Conservation (phyloP, 2,888 invertebrate species). For the Sarcophaga rosellei region DNA sequence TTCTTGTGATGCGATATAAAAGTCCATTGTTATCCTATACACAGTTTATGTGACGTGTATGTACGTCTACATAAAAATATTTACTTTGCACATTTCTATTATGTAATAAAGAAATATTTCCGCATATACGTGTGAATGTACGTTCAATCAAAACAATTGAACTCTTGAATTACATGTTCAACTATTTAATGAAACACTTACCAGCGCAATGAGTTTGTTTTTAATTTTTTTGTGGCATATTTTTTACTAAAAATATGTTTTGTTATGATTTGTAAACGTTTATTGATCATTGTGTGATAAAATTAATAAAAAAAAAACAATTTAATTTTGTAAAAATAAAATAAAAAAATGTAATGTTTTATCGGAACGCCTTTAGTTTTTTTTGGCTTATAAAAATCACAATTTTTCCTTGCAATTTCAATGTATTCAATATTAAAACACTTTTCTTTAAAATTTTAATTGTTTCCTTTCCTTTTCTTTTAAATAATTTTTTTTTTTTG, state of each 20-base stretch:
- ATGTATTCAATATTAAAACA: too few relatives aligned
- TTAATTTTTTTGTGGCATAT: background rate
- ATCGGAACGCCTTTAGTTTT: background rate
- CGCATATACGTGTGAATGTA: background rate
- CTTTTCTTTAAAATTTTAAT: background rate
- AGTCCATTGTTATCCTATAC: background rate
- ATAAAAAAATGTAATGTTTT: background rate
- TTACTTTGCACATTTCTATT: background rate
- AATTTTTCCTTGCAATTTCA: too few relatives aligned
- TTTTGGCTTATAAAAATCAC: too few relatives aligned
- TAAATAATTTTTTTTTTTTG: too few relatives aligned
- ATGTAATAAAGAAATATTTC: conserved; percentile 10
- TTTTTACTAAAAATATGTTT: conserved; percentile 31
- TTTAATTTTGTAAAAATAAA: background rate
- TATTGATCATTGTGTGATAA: conserved; percentile 36
- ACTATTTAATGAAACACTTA: conserved; percentile 12
- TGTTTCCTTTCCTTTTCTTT: background rate
- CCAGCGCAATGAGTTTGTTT: conserved; percentile 14
- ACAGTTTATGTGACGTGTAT: background rate
- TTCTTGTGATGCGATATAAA: background rate
- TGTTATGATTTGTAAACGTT: conserved; percentile 23
- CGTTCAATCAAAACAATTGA: background rate
- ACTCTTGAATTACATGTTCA: too few relatives aligned
- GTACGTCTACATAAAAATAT: background rate
- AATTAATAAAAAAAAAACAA: background rate